Evolutionary conservation across 2,888 invertebrate species (phyloP).

Genomic region (Athalia cordata): DNA sequence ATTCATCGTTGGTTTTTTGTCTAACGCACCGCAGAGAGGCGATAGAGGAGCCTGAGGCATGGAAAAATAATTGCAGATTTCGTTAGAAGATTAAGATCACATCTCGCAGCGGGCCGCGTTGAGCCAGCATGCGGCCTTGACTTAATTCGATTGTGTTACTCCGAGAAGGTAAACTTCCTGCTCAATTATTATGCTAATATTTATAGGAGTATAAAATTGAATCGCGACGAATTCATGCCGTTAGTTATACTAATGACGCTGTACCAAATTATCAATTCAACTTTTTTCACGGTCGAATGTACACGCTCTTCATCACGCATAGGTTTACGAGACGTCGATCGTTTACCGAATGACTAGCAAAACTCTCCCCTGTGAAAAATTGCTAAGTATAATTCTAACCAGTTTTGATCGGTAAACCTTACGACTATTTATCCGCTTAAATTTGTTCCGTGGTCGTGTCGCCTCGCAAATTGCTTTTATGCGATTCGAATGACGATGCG

Average conservation of each 20-base stretch:
- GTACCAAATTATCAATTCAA: constrained; percentile 13
- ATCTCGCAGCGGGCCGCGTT: constrained; percentile 19
- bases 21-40: not conserved
- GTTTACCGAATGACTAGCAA: constrained; percentile 56
- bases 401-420: not conserved
- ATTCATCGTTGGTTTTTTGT: constrained; percentile 15
- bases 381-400: not conserved
- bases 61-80: constrained; percentile 43
- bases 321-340: not conserved
- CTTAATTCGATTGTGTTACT: constrained; percentile 43
- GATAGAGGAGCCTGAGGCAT: constrained; percentile 20
- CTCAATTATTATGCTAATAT: constrained; percentile 47
- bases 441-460: not conserved
- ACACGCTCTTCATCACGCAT: not conserved
- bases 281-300: not conserved
- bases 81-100: constrained; percentile 44
- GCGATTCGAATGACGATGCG: constrained; percentile 13
- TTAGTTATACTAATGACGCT: not conserved
- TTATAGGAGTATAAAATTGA: constrained; percentile 15
- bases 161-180: constrained; percentile 42
- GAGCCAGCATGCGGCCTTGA: constrained; percentile 45
- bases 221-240: constrained; percentile 26
- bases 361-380: constrained; percentile 42
- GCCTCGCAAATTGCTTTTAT: constrained; percentile 16
- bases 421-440: constrained; percentile 21